A percentile compares a stretch with the other conserved stretches of the same genome.
phyloP scores from a whole-genome alignment of 2,888 invertebrate genomes.

The Hirtodrosophila cameraria region DNA sequence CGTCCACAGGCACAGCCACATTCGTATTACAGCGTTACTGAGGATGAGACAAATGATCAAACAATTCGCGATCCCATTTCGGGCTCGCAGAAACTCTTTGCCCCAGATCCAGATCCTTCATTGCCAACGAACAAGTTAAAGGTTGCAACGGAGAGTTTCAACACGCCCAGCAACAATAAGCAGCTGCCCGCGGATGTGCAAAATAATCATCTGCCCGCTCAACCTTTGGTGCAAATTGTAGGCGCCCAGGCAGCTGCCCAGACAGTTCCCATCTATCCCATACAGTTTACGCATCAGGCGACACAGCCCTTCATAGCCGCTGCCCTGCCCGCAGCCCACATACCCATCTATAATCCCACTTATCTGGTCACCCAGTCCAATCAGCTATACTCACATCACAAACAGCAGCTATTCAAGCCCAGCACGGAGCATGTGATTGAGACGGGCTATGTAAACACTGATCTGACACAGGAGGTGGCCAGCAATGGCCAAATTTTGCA shows the following conservation, averaged over 20 bases:
- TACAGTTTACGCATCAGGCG: conserved; percentile 84
- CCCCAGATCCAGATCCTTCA: conserved; percentile 85
- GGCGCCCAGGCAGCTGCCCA: conserved; percentile 84
- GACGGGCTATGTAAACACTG: conserved; percentile 78
- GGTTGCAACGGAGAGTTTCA: conserved; percentile 83
- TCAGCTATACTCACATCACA: conserved; percentile 83
- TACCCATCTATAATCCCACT: conserved; percentile 83
- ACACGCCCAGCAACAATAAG: conserved; percentile 84
- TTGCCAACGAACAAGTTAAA: conserved; percentile 83
- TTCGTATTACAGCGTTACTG: conserved; percentile 86
- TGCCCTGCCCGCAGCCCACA: conserved; percentile 72
- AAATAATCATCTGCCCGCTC: conserved; percentile 77
- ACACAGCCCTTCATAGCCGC: conserved; percentile 82
- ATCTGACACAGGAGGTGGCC: conserved; percentile 82
- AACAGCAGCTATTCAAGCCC: conserved; percentile 85
- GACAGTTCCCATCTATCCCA: conserved; percentile 85
- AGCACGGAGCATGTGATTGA: conserved; percentile 84
- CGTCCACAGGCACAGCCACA: conserved; percentile 47
- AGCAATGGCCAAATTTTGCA: conserved; percentile 83
- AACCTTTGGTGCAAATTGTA: conserved; percentile 81
- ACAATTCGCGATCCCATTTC: conserved; percentile 82
- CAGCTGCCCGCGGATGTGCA: conserved; percentile 82
- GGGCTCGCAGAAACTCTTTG: conserved; percentile 84
- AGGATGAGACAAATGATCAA: conserved; percentile 84
- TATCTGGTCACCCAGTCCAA: conserved; percentile 84